These are phyloP conservation scores for Drosophila mimica DNA, from an alignment of 2,888 invertebrate genomes.

Conservation along the genomic window DNA sequence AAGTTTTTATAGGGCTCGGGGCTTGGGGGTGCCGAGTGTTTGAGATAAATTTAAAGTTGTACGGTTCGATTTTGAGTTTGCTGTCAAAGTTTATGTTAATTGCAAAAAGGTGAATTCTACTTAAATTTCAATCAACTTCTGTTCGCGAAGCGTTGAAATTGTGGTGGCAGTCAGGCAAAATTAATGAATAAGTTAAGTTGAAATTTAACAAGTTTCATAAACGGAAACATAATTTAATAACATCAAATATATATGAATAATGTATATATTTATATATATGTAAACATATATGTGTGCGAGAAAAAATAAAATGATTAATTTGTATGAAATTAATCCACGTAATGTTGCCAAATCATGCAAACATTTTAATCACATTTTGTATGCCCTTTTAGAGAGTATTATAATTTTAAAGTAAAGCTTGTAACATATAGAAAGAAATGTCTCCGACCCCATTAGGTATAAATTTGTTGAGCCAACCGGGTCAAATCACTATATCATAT, in stretches of 20 bases:
- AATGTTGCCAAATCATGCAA: conserved; percentile 14
- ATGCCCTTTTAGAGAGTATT: too few relatives aligned
- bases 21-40: neutral
- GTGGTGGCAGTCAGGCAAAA: neutral
- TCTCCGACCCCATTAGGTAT: neutral
- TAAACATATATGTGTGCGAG: neutral
- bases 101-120: neutral
- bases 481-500: neutral
- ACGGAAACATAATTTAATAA: neutral
- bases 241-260: neutral
- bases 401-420: too few relatives aligned
- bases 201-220: neutral
- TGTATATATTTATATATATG: neutral
- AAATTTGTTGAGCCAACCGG: neutral
- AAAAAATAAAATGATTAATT: conserved; percentile 14
- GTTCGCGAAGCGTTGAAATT: neutral
- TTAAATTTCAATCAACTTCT: neutral
- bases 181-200: neutral
- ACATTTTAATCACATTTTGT: conserved; percentile 23
- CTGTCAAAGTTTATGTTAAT: neutral
- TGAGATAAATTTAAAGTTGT: conserved; percentile 2
- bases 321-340: conserved; percentile 5
- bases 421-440: neutral
- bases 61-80: neutral
- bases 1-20: conserved; percentile 10